Evolutionary conservation across 2,113 vertebrate genomes (phyloP).

Genomic region (Mesoclemmys tuberculata): DNA sequence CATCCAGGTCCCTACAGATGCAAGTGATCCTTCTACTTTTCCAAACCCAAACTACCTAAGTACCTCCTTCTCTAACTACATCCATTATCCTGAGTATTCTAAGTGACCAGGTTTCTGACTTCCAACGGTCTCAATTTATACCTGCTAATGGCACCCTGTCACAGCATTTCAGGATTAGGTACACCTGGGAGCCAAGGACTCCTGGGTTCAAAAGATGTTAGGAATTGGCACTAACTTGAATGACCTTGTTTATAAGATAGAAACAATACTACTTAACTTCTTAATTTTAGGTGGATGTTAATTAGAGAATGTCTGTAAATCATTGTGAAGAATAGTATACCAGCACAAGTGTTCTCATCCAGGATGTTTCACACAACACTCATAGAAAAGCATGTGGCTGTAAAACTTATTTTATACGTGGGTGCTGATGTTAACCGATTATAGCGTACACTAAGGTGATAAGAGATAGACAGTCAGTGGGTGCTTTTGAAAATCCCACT

Average conservation of each 20-base stretch:
- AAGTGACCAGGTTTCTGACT: not conserved
- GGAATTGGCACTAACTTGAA: not conserved
- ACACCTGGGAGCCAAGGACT: not conserved
- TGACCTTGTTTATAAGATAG: not conserved
- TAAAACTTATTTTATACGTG: slow-evolving; percentile 6
- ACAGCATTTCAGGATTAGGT: not conserved
- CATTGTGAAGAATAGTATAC: not conserved
- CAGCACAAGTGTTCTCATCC: not conserved
- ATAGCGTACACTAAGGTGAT: not conserved
- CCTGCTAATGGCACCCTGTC: not conserved
- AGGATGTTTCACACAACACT: not conserved
- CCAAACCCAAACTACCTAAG: not conserved
- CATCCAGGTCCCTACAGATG: too few species aligned
- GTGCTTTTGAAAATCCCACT: not conserved
- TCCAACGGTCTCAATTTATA: not conserved
- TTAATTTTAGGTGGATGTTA: not conserved
- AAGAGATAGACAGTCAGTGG: not conserved
- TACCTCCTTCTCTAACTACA: not conserved
- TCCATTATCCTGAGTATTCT: not conserved
- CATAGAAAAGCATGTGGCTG: not conserved
- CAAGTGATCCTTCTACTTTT: not conserved
- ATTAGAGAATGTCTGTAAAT: not conserved
- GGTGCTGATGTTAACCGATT: not conserved
- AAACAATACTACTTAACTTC: not conserved
- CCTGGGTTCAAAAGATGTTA: not conserved